Base-by-base conservation (phyloP, 1,140 invertebrate species). In the Drosophila repleta region DNA sequence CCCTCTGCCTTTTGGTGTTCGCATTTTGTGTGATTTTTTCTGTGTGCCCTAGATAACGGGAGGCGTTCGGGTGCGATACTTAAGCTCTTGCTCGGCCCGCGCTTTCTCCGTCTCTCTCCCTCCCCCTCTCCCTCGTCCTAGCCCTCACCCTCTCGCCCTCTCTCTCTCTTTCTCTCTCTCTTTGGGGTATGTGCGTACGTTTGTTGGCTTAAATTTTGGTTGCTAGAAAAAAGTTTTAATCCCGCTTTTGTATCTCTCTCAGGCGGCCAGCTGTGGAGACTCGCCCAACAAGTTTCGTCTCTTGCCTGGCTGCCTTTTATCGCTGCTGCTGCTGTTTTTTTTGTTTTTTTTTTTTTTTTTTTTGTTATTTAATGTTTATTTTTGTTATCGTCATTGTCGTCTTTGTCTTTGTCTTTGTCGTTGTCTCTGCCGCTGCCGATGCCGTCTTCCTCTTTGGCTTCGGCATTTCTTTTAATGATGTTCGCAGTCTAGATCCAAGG, bases 221-320 rank as follows among this genome's bases (percentile, higher is more conserved):
- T 78, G 62, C 66, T 85, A 85, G 78, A 51, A 74, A 76, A 81
- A 85, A 82, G 60, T 85, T 85, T 82, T 85, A 85, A 85, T 85
- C 83, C 82, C 70, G 83, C 82, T 82, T 82, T 88, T 76, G 70
- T 64, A 72, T 58, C 69, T 70, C 58, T 51, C 48, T 56, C 32
- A 52, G 52, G 51, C 48, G 29, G 29, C 37, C 29, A 58, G 56
- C 32, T 65, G 43, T 64, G 29, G 60, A 41, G 46, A 53, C 32
- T 58, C 53, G 41, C 8, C 53, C 46, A 51, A 51, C 61, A 64
- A 64, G 62, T 71, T 66, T 66, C 24, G 53, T 10, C 55, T 73
- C 41, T 58, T 66, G 66, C 56, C 37, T 73, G 43, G 41, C 53
- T 68, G 52, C 26, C 45, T 63, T 60, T 45, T 66, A 69, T 57